Conservation (phyloP, 2,797 vertebrate genomes). For the Lemur catta region DNA sequence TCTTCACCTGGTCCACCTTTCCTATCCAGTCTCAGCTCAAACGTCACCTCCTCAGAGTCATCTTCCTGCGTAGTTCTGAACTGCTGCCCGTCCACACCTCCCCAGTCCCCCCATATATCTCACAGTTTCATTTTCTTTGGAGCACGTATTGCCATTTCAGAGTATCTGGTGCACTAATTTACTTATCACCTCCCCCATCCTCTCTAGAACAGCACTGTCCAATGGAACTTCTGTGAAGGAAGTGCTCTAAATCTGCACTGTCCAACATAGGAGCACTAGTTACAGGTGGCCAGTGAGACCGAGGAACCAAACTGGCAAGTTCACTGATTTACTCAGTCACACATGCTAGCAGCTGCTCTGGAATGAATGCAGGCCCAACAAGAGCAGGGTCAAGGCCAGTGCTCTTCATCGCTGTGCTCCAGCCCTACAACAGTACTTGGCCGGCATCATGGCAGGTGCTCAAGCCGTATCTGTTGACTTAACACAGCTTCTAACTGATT, state of each 20-base stretch:
- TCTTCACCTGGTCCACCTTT: not conserved
- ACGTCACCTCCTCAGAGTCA: not conserved
- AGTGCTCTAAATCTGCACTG: not conserved
- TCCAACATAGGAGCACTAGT: not conserved
- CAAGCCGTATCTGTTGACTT: not conserved
- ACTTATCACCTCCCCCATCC: not conserved
- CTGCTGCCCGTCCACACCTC: not conserved
- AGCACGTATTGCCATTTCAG: not conserved
- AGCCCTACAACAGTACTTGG: not conserved
- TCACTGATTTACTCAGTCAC: not conserved
- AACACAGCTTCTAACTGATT: not conserved
- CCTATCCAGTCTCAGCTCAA: not conserved
- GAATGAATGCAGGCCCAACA: not conserved
- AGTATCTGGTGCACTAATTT: not conserved
- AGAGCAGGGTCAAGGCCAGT: not conserved
- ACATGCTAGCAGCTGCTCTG: not conserved
- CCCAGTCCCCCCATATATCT: not conserved
- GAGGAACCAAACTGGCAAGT: not conserved
- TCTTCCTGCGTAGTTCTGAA: not conserved
- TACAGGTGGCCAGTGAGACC: not conserved
- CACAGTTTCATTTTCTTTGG: not conserved
- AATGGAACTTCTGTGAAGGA: not conserved
- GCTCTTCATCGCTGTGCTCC: not conserved
- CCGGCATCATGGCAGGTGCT: not conserved
- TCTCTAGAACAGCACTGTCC: not conserved